Percentiles rank a stretch among this genome's conserved stretches.
phyloP scores from a whole-genome alignment of 2,113 vertebrate species.

The Psilopogon haemacephalus region DNA sequence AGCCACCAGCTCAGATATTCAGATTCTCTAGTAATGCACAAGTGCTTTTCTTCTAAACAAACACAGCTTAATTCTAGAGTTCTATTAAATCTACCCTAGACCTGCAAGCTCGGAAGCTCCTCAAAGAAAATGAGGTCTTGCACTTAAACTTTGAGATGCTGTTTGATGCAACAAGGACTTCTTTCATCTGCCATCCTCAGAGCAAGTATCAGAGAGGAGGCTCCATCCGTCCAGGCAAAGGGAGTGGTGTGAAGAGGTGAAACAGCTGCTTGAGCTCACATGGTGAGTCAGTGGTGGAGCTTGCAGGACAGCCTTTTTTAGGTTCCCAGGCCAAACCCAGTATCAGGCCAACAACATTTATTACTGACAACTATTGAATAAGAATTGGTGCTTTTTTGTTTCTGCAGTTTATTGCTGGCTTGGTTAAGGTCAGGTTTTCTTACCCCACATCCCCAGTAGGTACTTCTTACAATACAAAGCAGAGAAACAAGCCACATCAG shows the following conservation, averaged over 20 bases:
- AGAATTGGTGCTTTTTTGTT: background rate
- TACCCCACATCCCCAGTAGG: background rate
- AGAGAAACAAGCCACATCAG: background rate
- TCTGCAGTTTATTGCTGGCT: background rate
- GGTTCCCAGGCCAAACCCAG: background rate
- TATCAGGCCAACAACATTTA: background rate
- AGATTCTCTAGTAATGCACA: accelerated
- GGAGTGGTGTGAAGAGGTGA: background rate
- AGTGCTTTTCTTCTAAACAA: constrained; percentile 21
- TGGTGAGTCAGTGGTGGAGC: background rate
- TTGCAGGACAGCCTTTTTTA: background rate
- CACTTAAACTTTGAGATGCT: background rate
- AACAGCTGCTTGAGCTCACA: background rate
- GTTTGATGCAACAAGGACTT: background rate
- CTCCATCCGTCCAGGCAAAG: background rate
- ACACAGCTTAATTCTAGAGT: background rate
- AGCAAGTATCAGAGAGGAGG: background rate
- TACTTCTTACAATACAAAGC: background rate
- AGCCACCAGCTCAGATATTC: background rate
- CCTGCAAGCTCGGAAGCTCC: background rate
- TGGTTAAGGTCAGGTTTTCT: background rate
- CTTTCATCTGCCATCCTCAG: background rate
- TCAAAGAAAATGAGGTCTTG: background rate
- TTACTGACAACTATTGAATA: background rate
- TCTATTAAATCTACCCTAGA: background rate